Conservation (phyloP, 2,797 vertebrate species). For the Alfaro cultratus region DNA sequence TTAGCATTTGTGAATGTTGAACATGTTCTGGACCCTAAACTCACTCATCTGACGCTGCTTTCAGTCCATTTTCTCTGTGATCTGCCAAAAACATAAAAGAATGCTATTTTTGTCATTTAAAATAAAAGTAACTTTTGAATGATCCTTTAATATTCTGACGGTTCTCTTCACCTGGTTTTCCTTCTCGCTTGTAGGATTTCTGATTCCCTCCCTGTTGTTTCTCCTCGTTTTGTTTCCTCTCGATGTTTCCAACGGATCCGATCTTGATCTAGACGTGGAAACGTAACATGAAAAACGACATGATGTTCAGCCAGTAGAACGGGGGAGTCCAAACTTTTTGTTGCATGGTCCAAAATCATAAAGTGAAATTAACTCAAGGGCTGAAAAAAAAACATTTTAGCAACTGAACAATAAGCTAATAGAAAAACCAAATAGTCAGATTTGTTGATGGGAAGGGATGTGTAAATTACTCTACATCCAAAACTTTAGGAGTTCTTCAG, state of each 20-base stretch:
- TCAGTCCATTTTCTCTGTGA: constrained; percentile 18
- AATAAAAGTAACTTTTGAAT: background rate
- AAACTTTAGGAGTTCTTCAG: too few relatives aligned
- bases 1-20: background rate
- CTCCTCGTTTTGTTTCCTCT: constrained; percentile 3
- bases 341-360: too few relatives aligned
- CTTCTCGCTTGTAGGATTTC: constrained; percentile 4
- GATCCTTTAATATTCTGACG: background rate
- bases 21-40: constrained; percentile 24
- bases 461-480: too few relatives aligned
- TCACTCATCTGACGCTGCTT: constrained; percentile 46
- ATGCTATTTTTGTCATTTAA: background rate
- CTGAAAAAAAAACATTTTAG: too few relatives aligned
- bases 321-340: too few relatives aligned
- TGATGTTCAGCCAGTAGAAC: background rate
- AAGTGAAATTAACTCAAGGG: too few relatives aligned
- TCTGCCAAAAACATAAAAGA: constrained; percentile 37
- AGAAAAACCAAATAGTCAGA: too few relatives aligned
- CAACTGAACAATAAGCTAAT: too few relatives aligned
- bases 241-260: constrained; percentile 21
- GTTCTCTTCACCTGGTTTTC: constrained; percentile 27
- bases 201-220: constrained; percentile 4
- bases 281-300: too few relatives aligned
- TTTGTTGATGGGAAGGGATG: too few relatives aligned
- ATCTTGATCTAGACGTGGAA: constrained; percentile 37